A percentile compares a stretch with the other conserved stretches of the same genome.
phyloP scores from a whole-genome alignment of 2,888 invertebrate species.

The Chaitophorus viminalis region DNA sequence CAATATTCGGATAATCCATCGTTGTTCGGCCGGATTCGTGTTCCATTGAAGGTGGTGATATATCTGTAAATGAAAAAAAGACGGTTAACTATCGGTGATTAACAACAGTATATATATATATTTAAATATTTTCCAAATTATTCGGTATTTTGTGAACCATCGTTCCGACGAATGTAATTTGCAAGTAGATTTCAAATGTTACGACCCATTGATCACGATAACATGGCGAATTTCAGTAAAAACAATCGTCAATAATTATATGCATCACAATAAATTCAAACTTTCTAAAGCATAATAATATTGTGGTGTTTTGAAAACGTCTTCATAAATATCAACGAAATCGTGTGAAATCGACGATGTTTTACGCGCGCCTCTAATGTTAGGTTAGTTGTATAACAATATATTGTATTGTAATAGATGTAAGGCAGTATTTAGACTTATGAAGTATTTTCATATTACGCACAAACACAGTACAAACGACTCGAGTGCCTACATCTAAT shows the following conservation, averaged over 20 bases:
- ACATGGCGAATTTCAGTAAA: neutral
- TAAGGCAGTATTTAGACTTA: no score
- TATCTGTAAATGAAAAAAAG: slow-evolving; percentile 76
- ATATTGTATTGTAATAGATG: no score
- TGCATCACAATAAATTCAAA: neutral
- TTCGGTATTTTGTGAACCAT: neutral
- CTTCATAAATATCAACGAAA: slow-evolving; percentile 1
- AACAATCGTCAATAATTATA: neutral
- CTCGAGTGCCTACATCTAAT: no score
- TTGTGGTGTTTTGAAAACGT: neutral
- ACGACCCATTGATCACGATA: neutral
- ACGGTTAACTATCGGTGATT: neutral
- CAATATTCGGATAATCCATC: slow-evolving; percentile 98
- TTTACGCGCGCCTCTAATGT: neutral
- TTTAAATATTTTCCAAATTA: neutral
- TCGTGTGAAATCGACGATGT: neutral
- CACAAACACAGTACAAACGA: no score
- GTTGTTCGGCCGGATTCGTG: slow-evolving; percentile 97
- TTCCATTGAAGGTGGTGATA: slow-evolving; percentile 99
- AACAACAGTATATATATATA: neutral
- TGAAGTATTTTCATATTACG: no score
- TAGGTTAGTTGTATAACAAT: no score
- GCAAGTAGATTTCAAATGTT: neutral
- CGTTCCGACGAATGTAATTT: neutral
- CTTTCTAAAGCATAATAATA: slow-evolving; percentile 6